A percentile compares a stretch with the other conserved stretches of the same genome.
These are phyloP conservation scores for Actias luna DNA, from an alignment of 2,888 invertebrate genomes.

Conservation along the genomic window DNA sequence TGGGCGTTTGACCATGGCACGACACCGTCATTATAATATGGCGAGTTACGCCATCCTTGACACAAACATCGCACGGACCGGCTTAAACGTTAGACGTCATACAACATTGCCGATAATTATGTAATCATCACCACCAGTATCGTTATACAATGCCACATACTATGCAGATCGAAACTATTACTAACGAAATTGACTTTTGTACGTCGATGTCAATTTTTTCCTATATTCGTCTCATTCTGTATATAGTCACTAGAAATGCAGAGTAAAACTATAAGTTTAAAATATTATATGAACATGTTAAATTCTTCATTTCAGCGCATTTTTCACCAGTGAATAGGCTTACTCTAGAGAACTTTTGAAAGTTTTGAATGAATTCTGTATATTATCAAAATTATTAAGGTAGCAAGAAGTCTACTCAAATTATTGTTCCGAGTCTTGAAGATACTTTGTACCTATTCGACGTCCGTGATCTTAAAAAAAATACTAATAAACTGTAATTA, in stretches of 20 bases:
- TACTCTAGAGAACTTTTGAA: too few species aligned
- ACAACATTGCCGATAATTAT: conserved; percentile 50
- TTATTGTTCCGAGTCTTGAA: too few species aligned
- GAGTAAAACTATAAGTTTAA: too few species aligned
- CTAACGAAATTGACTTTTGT: not conserved
- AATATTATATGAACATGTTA: too few species aligned
- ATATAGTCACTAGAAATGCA: not conserved
- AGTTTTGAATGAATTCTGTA: too few species aligned
- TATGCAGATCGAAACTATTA: conserved; percentile 3
- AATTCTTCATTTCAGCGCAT: too few species aligned
- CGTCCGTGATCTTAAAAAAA: too few species aligned
- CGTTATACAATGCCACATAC: conserved; percentile 3
- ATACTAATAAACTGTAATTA: too few species aligned
- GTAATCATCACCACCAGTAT: conserved; percentile 59
- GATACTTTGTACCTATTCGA: too few species aligned
- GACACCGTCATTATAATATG: conserved; percentile 57
- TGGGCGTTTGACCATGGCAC: conserved; percentile 58
- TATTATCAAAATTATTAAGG: too few species aligned
- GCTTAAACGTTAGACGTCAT: conserved; percentile 41
- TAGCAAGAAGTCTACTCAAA: too few species aligned
- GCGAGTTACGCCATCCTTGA: conserved; percentile 69
- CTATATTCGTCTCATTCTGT: not conserved
- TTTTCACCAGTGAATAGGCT: too few species aligned
- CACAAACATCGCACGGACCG: conserved; percentile 45
- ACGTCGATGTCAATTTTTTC: not conserved